A percentile compares a stretch with the other conserved stretches of the same genome.
Evolutionary conservation across 1,140 invertebrate species (phyloP).

Genomic region (Ruditapes philippinarum): DNA sequence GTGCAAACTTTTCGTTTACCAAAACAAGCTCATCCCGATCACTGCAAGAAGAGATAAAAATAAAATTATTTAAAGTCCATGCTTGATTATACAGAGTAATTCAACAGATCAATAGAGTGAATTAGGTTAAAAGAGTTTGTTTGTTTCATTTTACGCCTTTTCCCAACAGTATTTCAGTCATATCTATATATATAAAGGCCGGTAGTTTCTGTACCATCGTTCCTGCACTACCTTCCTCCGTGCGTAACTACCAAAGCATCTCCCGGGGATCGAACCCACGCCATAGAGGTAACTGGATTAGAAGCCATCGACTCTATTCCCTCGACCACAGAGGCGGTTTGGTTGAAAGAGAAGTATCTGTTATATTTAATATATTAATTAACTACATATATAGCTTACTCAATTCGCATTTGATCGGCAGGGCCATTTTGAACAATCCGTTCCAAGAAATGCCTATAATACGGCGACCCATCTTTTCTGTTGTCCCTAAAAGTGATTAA

Average conservation of each 20-base stretch:
- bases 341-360: not conserved
- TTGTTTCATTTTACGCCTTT: not conserved
- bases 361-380: not conserved
- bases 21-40: not conserved
- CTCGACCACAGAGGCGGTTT: too few relatives aligned
- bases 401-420: not conserved
- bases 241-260: too few relatives aligned
- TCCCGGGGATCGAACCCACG: too few relatives aligned
- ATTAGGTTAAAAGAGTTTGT: not conserved
- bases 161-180: too few relatives aligned
- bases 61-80: not conserved
- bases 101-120: not conserved
- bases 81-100: not conserved
- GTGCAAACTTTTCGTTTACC: not conserved
- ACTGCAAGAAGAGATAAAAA: not conserved
- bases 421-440: not conserved
- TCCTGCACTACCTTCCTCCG: not conserved
- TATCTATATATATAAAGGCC: not conserved
- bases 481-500: not conserved
- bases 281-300: too few relatives aligned
- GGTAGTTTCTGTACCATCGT: not conserved
- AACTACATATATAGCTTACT: not conserved
- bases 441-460: not conserved
- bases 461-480: not conserved
- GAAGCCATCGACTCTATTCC: too few relatives aligned